Percentiles rank a stretch among this genome's conserved stretches.
These are phyloP conservation scores for Cheilosia urbana DNA, from an alignment of 2,888 invertebrate genomes.

Conservation along the genomic window DNA sequence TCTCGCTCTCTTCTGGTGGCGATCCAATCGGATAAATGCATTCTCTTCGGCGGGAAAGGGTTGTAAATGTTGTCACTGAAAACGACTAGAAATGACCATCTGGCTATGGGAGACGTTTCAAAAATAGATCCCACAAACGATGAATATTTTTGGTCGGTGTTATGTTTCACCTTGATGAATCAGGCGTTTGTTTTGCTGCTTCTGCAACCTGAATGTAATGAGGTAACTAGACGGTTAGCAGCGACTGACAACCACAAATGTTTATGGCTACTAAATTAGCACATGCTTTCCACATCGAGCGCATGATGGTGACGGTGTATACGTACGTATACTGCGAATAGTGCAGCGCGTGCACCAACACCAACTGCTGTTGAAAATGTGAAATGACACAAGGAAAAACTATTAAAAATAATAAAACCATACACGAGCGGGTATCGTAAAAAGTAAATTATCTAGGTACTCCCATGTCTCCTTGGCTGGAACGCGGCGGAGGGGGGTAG, in stretches of 20 bases:
- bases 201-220: conserved; percentile 21
- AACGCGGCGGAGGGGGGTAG: not conserved
- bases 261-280: conserved; percentile 53
- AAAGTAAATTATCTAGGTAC: conserved; percentile 12
- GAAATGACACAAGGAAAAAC: conserved; percentile 29
- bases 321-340: not conserved
- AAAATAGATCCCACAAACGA: conserved; percentile 45
- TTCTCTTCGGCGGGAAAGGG: conserved; percentile 27
- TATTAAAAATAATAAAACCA: conserved; percentile 21
- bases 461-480: too few species aligned
- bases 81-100: conserved; percentile 37
- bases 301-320: not conserved
- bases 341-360: conserved; percentile 2
- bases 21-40: conserved; percentile 27
- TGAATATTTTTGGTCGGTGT: conserved; percentile 49
- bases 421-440: conserved; percentile 65
- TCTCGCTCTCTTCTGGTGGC: conserved; percentile 47
- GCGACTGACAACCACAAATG: conserved; percentile 53
- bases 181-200: conserved; percentile 17
- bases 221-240: conserved; percentile 49
- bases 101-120: conserved; percentile 26
- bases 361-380: conserved; percentile 4
- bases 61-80: conserved; percentile 50
- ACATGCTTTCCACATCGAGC: conserved; percentile 22
- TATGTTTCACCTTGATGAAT: conserved; percentile 61